Conservation (phyloP, 2,113 vertebrate genomes). For the Albula goreensis region DNA sequence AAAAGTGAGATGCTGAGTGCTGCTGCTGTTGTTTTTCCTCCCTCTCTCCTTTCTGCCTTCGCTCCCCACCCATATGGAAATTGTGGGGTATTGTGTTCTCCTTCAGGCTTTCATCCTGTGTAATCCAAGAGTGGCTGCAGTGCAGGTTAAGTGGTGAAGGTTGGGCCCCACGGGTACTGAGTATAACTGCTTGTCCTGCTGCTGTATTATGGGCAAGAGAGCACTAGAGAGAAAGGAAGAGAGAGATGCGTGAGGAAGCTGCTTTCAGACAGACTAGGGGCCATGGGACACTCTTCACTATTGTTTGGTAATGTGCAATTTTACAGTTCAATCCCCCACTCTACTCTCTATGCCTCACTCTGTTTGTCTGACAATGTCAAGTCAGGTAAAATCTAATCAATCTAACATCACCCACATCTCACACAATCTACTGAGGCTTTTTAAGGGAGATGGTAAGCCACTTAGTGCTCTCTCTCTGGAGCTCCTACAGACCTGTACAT, state of each 20-base stretch:
- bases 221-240: neutral
- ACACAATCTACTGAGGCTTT: slow-evolving; percentile 22
- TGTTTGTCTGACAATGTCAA: slow-evolving; percentile 34
- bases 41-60: neutral
- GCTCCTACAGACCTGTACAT: slow-evolving; percentile 23
- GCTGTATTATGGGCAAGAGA: neutral
- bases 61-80: neutral
- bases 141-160: slow-evolving; percentile 9
- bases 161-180: neutral
- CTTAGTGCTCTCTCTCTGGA: slow-evolving; percentile 17
- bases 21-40: slow-evolving; percentile 11
- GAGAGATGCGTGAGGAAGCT: neutral
- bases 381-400: slow-evolving; percentile 37
- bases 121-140: neutral
- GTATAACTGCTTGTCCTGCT: neutral
- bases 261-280: slow-evolving; percentile 24
- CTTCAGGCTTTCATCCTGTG: neutral
- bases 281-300: slow-evolving; percentile 22
- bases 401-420: slow-evolving; percentile 12
- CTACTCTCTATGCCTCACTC: neutral
- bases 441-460: slow-evolving; percentile 35
- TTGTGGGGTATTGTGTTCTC: slow-evolving; percentile 29
- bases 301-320: slow-evolving; percentile 38
- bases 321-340: slow-evolving; percentile 37
- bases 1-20: neutral